Evolutionary conservation across 1,140 invertebrate species (phyloP), one percentile per base, ranked within the genome.

Genomic region (Anthonomus grandis): DNA sequence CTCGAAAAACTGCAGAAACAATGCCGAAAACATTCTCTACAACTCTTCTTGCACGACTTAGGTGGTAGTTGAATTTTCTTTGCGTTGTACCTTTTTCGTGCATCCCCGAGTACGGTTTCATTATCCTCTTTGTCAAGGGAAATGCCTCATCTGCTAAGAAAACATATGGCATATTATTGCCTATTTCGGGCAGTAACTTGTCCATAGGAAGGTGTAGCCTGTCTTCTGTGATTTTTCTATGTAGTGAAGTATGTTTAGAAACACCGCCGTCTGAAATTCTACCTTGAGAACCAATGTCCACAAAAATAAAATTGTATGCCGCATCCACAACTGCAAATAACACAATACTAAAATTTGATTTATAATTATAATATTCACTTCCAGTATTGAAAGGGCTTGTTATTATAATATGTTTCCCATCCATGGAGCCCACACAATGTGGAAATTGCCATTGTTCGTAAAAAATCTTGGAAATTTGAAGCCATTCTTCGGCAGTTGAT

Each of bases 111-210:
- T 67, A 79, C 38, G 77, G 78, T 64, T 75, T 75, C 71, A 78
- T 72, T 21, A 79, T 44, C 53, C 73, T 63, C 45, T 62, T 37
- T 38, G 56, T 58, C 36, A 79, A 42, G 45, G 75, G 63, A 70
- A 81, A 82, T 39, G 75, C 77, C 49, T 77, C 74, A 66, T 81
- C 78, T 8, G 68, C 78, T 22, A 80, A 59, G 64, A 81, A 25
- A 42, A 54, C 19, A 19, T 49, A 55, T 2, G 58, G 51, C 6
- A 60, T 24, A 3, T 23, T 25, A 42, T 42, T 22, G 9, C 25
- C 9, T 38, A 44, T 27, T 5, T 37, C 45, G 3, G 19, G 19
- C 18, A 50, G 23, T 8, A 19, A 12, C n/a, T 10, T n/a, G 4
- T 1, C 1, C n/a, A 6, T 3, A 0, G 31, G 58, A 23, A 60